These are phyloP conservation scores for Drosophila leontia DNA, from an alignment of 1,140 invertebrate species.

Conservation along the genomic window DNA sequence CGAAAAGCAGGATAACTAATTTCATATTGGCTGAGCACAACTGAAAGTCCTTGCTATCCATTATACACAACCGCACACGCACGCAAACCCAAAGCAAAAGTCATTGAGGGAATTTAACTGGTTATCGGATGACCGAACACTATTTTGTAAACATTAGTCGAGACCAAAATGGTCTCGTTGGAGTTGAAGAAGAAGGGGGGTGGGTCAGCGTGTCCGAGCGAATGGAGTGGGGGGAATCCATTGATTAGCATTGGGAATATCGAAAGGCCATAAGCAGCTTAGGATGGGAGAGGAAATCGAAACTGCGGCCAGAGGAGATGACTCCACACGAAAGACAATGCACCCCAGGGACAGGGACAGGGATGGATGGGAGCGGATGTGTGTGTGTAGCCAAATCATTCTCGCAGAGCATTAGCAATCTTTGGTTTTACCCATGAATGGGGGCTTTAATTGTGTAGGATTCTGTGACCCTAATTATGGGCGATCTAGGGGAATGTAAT, in stretches of 20 bases:
- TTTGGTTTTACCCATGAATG: slow-evolving; percentile 13
- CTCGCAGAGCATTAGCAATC: slow-evolving; percentile 31
- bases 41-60: slow-evolving; percentile 8
- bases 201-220: not conserved
- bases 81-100: slow-evolving; percentile 67
- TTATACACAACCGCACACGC: slow-evolving; percentile 31
- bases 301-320: slow-evolving; percentile 21
- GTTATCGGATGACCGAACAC: slow-evolving; percentile 76
- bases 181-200: slow-evolving; percentile 8
- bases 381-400: slow-evolving; percentile 10
- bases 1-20: slow-evolving; percentile 67
- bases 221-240: slow-evolving; percentile 5
- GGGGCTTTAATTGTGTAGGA: slow-evolving; percentile 17
- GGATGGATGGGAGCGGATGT: not conserved
- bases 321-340: slow-evolving; percentile 26
- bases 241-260: slow-evolving; percentile 59
- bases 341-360: not conserved
- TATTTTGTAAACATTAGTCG: slow-evolving; percentile 77
- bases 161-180: slow-evolving; percentile 49
- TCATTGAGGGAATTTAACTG: slow-evolving; percentile 71
- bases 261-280: slow-evolving; percentile 44
- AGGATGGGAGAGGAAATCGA: slow-evolving; percentile 12
- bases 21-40: slow-evolving; percentile 73
- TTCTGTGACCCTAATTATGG: slow-evolving; percentile 19
- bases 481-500: not conserved